These are phyloP conservation scores for Pomacea maculata DNA, from an alignment of 1,140 invertebrate genomes.

Conservation along the genomic window DNA sequence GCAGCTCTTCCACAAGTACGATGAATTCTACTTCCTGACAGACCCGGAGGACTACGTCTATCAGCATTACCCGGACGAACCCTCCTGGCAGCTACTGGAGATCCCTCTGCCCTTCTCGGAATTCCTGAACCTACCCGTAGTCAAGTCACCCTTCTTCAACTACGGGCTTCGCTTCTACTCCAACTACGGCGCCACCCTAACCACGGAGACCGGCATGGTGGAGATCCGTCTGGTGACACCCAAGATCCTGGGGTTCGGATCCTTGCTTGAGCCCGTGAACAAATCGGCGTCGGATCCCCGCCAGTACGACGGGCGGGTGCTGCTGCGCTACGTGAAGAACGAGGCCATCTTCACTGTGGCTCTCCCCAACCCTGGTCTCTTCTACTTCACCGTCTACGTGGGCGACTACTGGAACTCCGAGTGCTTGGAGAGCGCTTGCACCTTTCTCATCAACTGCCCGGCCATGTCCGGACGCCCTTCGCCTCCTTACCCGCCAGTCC, in stretches of 20 bases:
- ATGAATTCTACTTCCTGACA: constrained; percentile 69
- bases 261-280: constrained; percentile 52
- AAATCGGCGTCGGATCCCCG: constrained; percentile 44
- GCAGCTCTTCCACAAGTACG: constrained; percentile 60
- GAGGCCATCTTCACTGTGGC: constrained; percentile 59
- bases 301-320: constrained; percentile 51
- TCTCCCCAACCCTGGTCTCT: constrained; percentile 55
- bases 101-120: constrained; percentile 68
- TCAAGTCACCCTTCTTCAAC: constrained; percentile 64
- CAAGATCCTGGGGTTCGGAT: constrained; percentile 57
- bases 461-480: constrained; percentile 42
- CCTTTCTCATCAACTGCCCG: constrained; percentile 58
- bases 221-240: constrained; percentile 56
- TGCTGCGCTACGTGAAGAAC: constrained; percentile 57
- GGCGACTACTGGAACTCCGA: constrained; percentile 60
- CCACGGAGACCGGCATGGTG: constrained; percentile 55
- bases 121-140: constrained; percentile 67
- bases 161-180: constrained; percentile 56
- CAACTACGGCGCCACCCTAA: constrained; percentile 56
- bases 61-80: constrained; percentile 70
- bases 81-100: constrained; percentile 69
- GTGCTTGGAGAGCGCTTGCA: constrained; percentile 60
- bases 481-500: constrained; percentile 56
- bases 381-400: constrained; percentile 60
- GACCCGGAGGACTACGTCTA: constrained; percentile 70